phyloP scores from a whole-genome alignment of 2,888 invertebrate species.

The Aromia moschata region DNA sequence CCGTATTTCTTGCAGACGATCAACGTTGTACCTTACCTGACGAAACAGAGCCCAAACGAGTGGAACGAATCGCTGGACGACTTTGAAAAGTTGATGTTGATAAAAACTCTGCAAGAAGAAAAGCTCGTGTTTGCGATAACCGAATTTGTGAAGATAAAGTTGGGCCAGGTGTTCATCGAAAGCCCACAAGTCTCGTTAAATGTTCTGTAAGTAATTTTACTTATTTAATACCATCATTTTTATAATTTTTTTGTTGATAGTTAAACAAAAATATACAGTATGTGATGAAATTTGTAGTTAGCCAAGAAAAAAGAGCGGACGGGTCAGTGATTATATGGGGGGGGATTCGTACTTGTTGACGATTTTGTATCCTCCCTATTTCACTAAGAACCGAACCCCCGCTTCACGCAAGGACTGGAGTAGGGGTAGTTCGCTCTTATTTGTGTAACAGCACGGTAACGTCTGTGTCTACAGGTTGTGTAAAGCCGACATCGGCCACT shows the following conservation, averaged over 20 bases:
- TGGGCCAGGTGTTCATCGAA: slow-evolving; percentile 84
- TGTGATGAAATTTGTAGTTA: no score
- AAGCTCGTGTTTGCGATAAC: slow-evolving; percentile 83
- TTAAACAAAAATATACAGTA: no score
- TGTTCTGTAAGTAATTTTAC: slow-evolving; percentile 67
- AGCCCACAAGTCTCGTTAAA: slow-evolving; percentile 79
- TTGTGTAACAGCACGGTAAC: no score
- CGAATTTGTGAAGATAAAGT: slow-evolving; percentile 78
- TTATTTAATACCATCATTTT: slow-evolving; percentile 31
- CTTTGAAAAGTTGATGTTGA: slow-evolving; percentile 84
- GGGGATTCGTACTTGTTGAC: no score
- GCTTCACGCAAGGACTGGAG: no score
- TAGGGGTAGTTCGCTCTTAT: no score
- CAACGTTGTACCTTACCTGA: slow-evolving; percentile 63
- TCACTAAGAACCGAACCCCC: no score
- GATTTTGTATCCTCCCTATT: no score
- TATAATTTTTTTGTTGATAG: not conserved
- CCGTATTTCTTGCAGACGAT: slow-evolving; percentile 64
- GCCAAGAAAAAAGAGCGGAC: no score
- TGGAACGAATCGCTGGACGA: slow-evolving; percentile 74
- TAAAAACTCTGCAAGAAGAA: slow-evolving; percentile 81
- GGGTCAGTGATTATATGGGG: no score
- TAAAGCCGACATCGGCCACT: no score
- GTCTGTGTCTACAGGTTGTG: no score
- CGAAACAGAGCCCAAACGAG: slow-evolving; percentile 49